A percentile compares a stretch with the other conserved stretches of the same genome.
These are phyloP conservation scores for Petrocephalus zakoni DNA, from an alignment of 2,113 vertebrate genomes.

Conservation along the genomic window DNA sequence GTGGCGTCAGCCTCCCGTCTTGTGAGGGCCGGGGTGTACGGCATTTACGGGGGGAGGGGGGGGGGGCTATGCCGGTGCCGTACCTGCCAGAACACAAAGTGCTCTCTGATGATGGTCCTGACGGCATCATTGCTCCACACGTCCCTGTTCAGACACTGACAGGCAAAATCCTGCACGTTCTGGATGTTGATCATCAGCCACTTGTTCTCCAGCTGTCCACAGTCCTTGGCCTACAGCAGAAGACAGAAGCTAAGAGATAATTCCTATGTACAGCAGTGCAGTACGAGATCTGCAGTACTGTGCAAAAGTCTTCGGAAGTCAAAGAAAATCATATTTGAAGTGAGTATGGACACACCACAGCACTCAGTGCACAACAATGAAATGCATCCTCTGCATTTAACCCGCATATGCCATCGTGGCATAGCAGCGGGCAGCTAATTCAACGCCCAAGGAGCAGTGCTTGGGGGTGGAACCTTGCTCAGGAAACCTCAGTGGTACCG, in stretches of 20 bases:
- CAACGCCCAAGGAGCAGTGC: no score
- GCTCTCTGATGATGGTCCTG: conserved; percentile 90
- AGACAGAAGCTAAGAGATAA: not conserved
- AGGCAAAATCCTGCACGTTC: conserved; percentile 96
- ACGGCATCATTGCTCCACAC: conserved; percentile 98
- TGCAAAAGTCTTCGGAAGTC: not conserved
- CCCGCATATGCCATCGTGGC: no score
- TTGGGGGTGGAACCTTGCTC: no score
- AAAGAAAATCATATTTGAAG: no score
- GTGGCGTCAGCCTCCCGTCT: no score
- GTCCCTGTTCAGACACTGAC: conserved; percentile 93
- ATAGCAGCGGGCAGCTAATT: no score
- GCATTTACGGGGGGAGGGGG: not conserved
- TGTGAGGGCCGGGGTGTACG: not conserved
- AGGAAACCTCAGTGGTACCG: no score
- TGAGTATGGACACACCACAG: no score
- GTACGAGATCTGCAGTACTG: not conserved
- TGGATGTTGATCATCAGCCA: conserved; percentile 99
- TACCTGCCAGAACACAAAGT: conserved; percentile 99
- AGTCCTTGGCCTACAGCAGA: conserved; percentile 84
- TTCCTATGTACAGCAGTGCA: not conserved
- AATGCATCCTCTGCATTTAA: no score
- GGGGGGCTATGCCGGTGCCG: not conserved
- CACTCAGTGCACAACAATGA: no score
- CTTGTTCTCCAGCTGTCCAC: conserved; percentile 93